These are phyloP conservation scores for Bellardia bayeri DNA, from an alignment of 2,888 invertebrate species.

Conservation along the genomic window DNA sequence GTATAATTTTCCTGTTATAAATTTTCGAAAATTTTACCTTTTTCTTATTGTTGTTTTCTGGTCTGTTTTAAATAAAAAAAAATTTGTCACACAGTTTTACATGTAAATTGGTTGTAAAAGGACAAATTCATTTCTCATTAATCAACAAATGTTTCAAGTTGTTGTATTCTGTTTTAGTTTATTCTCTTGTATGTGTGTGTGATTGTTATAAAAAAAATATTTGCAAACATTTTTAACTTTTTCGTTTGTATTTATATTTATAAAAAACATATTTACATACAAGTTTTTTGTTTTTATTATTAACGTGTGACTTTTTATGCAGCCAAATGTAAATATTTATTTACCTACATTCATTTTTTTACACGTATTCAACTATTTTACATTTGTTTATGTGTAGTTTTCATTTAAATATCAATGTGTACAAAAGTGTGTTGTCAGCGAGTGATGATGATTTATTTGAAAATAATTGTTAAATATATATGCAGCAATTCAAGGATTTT, in stretches of 20 bases:
- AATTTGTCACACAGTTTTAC: slow-evolving; percentile 53
- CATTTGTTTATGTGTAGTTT: not conserved
- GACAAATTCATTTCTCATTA: slow-evolving; percentile 72
- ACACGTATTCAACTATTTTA: not conserved
- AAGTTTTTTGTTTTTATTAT: not conserved
- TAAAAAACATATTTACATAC: not conserved
- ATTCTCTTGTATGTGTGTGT: slow-evolving; percentile 7
- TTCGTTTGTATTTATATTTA: not conserved
- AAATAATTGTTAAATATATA: slow-evolving; percentile 60
- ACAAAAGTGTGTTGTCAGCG: not conserved
- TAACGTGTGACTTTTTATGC: not conserved
- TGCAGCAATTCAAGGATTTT: slow-evolving; percentile 38
- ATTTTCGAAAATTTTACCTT: slow-evolving; percentile 19
- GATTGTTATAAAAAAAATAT: slow-evolving; percentile 26
- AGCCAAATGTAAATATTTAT: too few species aligned
- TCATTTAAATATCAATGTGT: not conserved
- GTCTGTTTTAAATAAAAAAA: slow-evolving; percentile 30
- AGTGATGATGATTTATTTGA: slow-evolving; percentile 54
- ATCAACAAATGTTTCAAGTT: slow-evolving; percentile 71
- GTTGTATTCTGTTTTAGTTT: slow-evolving; percentile 58
- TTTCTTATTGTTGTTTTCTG: slow-evolving; percentile 26
- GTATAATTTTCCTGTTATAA: slow-evolving; percentile 28
- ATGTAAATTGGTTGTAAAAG: slow-evolving; percentile 62
- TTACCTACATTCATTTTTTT: too few species aligned
- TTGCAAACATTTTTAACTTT: not conserved